These are phyloP conservation scores for Drepanosiphum platanoidis DNA, from an alignment of 2,888 invertebrate genomes.

Conservation along the genomic window DNA sequence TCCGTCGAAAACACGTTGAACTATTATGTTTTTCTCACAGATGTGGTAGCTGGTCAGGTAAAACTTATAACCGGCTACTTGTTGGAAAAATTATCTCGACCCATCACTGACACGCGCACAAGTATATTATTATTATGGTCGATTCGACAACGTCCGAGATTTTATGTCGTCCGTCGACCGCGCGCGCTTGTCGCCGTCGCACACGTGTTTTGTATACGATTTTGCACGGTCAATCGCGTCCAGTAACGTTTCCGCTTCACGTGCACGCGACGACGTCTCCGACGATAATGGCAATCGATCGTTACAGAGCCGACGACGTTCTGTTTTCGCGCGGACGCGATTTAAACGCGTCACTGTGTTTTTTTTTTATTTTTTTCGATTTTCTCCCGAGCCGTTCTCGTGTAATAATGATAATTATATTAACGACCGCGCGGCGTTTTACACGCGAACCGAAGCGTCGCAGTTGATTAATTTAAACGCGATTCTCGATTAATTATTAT, in stretches of 20 bases:
- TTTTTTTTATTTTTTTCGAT: background rate
- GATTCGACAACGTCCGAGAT: no score
- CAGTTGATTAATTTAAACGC: background rate
- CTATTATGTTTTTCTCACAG: no score
- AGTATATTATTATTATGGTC: no score
- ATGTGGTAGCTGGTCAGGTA: no score
- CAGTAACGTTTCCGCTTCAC: background rate
- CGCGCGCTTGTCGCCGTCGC: no score
- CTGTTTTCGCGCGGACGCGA: background rate
- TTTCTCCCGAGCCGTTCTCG: background rate
- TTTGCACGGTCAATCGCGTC: constrained; percentile 1
- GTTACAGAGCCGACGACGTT: background rate
- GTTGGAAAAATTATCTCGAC: no score
- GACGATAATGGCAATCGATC: background rate
- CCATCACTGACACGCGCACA: no score
- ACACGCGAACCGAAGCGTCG: background rate
- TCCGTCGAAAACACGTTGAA: no score
- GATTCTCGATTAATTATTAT: constrained; percentile 23
- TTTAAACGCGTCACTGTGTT: background rate
- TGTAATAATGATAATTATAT: background rate
- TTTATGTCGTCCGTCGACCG: no score
- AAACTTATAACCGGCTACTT: no score
- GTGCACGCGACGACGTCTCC: background rate
- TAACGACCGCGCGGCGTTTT: background rate
- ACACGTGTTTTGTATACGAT: background rate